These are phyloP conservation scores for Trachurus trachurus DNA, from an alignment of 2,797 vertebrate genomes.

Conservation along the genomic window DNA sequence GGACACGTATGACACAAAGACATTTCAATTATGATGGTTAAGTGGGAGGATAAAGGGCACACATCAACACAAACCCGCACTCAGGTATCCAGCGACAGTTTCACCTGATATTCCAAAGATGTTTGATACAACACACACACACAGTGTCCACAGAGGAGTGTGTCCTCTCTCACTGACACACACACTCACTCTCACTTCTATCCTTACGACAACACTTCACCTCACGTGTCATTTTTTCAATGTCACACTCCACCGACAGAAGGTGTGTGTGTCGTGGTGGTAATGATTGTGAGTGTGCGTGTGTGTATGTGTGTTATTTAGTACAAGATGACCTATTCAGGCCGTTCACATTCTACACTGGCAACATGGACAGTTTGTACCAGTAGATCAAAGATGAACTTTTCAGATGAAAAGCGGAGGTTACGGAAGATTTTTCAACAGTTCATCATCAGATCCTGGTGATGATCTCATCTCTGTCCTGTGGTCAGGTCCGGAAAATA, in stretches of 20 bases:
- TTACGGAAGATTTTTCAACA: background rate
- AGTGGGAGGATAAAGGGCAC: background rate
- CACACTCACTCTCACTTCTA: too few species aligned
- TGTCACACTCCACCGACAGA: background rate
- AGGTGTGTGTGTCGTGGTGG: background rate
- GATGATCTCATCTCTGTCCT: too few species aligned
- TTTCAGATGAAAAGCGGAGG: background rate
- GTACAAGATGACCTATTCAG: too few species aligned
- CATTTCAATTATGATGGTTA: background rate
- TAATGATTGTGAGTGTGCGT: too few species aligned
- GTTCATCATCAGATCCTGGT: background rate
- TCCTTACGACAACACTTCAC: background rate
- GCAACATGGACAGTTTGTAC: too few species aligned
- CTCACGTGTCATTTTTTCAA: background rate
- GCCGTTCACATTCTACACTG: background rate
- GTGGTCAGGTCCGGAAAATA: background rate
- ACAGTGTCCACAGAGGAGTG: too few species aligned
- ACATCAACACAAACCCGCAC: background rate
- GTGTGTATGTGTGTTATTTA: too few species aligned
- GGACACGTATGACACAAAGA: background rate
- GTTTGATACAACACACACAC: background rate
- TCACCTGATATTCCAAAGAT: background rate
- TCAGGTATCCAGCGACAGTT: background rate
- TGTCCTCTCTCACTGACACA: too few species aligned
- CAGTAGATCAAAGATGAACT: background rate